Evolutionary conservation across 2,113 vertebrate species (phyloP).

Genomic region (Canis aureus): DNA sequence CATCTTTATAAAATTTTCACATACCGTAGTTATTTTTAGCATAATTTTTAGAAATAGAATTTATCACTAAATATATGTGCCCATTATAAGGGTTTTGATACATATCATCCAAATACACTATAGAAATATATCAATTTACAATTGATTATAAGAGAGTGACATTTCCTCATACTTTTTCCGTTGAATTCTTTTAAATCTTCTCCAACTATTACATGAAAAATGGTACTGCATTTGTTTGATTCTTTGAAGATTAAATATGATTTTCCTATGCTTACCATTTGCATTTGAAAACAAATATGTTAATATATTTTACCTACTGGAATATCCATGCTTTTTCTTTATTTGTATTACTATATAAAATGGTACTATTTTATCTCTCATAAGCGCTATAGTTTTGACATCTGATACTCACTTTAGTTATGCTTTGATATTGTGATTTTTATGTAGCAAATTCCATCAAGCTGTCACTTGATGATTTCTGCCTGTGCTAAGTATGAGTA

Average conservation of each 20-base stretch:
- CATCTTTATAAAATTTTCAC: not conserved
- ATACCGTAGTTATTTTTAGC: not conserved
- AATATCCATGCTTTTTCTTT: not conserved
- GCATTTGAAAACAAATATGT: not conserved
- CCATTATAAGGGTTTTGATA: not conserved
- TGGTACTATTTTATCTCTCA: not conserved
- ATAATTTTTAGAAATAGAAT: conserved; percentile 38
- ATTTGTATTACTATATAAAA: not conserved
- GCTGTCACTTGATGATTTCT: not conserved
- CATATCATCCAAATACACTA: not conserved
- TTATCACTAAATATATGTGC: not conserved
- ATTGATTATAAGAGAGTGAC: not conserved
- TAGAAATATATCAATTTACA: not conserved
- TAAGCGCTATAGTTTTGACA: not conserved
- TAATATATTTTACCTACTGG: not conserved
- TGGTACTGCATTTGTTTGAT: not conserved
- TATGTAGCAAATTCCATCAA: not conserved
- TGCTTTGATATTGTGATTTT: not conserved
- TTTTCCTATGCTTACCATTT: not conserved
- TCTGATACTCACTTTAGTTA: not conserved
- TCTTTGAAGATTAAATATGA: conserved; percentile 21
- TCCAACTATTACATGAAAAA: not conserved
- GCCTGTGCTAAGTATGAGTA: not conserved
- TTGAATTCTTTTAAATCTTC: not conserved
- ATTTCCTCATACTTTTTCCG: not conserved